A percentile compares a stretch with the other conserved stretches of the same genome.
Evolutionary conservation across 2,888 invertebrate genomes (phyloP).

Genomic region (Augochlorella aurata): DNA sequence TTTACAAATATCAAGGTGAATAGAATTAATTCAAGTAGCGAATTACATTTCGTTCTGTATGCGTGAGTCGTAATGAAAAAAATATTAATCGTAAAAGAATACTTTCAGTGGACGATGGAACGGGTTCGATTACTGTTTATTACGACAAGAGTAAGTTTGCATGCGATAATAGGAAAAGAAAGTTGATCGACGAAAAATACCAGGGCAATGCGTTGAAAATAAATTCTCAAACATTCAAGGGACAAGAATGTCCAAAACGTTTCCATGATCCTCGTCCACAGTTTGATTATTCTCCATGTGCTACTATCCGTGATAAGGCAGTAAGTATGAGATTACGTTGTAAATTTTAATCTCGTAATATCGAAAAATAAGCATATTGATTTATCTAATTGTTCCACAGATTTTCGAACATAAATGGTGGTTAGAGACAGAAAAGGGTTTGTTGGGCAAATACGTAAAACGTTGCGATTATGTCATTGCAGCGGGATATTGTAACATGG

Average conservation of each 20-base stretch:
- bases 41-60: not conserved
- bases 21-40: not conserved
- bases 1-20: conserved; percentile 24
- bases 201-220: not conserved
- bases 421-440: conserved; percentile 40
- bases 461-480: conserved; percentile 24
- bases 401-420: conserved; percentile 45
- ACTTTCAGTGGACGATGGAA: conserved; percentile 55
- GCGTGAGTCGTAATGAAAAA: not conserved
- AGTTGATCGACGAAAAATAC: conserved; percentile 32
- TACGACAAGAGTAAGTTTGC: not conserved
- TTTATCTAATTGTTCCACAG: conserved; percentile 7
- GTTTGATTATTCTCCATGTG: conserved; percentile 22
- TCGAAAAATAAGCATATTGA: not conserved
- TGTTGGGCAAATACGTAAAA: conserved; percentile 13
- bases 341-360: not conserved
- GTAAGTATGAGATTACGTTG: conserved; percentile 24
- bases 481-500: conserved; percentile 42
- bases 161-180: fast-evolving
- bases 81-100: not conserved
- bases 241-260: not conserved
- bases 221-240: not conserved
- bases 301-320: conserved; percentile 14
- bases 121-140: conserved; percentile 33
- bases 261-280: conserved; percentile 28